These are phyloP conservation scores for Drosophila conformis DNA, from an alignment of 2,888 invertebrate species.

Conservation along the genomic window DNA sequence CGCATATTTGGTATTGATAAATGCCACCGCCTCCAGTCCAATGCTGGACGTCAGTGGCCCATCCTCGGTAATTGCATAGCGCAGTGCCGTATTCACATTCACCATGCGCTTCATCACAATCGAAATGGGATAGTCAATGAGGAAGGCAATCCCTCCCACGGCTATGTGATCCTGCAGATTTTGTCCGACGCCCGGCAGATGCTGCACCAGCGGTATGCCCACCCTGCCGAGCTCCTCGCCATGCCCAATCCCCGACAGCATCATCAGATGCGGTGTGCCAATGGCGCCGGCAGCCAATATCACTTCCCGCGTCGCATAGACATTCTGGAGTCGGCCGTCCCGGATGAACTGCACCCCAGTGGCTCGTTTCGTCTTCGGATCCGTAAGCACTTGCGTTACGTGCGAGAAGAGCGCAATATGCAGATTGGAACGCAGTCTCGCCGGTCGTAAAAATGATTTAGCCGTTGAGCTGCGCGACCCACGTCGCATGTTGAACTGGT, in stretches of 20 bases:
- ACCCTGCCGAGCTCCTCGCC: constrained; percentile 89
- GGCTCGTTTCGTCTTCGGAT: constrained; percentile 89
- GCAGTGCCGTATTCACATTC: constrained; percentile 92
- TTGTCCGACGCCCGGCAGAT: constrained; percentile 93
- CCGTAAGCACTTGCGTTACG: constrained; percentile 91
- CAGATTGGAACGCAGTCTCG: constrained; percentile 91
- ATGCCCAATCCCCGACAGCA: constrained; percentile 95
- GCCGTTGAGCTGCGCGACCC: constrained; percentile 93
- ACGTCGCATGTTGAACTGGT: constrained; percentile 94
- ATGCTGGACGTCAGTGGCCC: constrained; percentile 95
- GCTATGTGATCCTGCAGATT: constrained; percentile 96
- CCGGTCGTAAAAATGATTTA: constrained; percentile 93
- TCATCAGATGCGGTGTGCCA: constrained; percentile 95
- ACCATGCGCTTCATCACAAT: constrained; percentile 92
- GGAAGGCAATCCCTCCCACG: constrained; percentile 92
- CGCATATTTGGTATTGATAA: constrained; percentile 95
- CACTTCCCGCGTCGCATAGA: constrained; percentile 84
- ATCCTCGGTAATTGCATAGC: constrained; percentile 94
- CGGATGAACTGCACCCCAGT: constrained; percentile 92
- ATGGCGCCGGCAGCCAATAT: constrained; percentile 91
- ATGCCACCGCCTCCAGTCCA: constrained; percentile 94
- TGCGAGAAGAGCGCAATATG: constrained; percentile 92
- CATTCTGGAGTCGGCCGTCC: constrained; percentile 86
- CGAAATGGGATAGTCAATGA: constrained; percentile 92
- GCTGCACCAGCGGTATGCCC: constrained; percentile 90